Percentiles rank a stretch among this genome's conserved stretches.
Conservation (phyloP, 2,113 vertebrate species). For the Cyprinus carpio region DNA sequence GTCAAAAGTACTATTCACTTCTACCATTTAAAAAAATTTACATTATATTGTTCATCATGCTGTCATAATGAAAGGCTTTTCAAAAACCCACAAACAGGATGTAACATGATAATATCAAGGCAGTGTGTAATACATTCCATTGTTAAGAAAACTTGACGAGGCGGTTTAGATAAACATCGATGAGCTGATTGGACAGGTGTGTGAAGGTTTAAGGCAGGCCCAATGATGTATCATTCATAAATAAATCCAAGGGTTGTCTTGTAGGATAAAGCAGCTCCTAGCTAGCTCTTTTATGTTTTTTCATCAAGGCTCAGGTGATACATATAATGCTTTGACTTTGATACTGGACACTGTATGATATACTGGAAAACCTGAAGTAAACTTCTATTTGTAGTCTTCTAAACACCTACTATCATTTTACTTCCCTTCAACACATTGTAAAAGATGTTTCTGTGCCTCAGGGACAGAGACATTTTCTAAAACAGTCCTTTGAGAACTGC, state of each 20-base stretch:
- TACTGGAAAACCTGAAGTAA: neutral
- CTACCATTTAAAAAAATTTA: neutral
- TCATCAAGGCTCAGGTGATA: conserved; percentile 3
- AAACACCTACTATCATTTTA: conserved; percentile 6
- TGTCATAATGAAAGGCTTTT: neutral
- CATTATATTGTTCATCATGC: neutral
- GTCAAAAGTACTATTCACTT: neutral
- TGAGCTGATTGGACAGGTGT: conserved; percentile 1
- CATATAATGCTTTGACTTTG: neutral
- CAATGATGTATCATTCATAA: conserved; percentile 16
- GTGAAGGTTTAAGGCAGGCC: neutral
- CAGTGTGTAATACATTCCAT: neutral
- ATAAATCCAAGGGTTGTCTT: conserved; percentile 1
- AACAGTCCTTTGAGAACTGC: conserved; percentile 26
- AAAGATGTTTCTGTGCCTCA: neutral
- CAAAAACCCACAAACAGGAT: conserved; percentile 18
- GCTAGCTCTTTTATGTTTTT: neutral
- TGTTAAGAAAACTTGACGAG: conserved; percentile 20
- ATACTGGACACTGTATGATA: conserved; percentile 9
- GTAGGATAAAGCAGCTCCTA: neutral
- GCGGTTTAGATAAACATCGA: neutral
- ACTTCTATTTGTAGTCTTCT: neutral
- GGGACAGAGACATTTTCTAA: conserved; percentile 12
- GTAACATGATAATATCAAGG: conserved; percentile 2
- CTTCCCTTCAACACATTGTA: neutral